Percentiles rank a stretch among this genome's conserved stretches.
Conservation (phyloP, 2,113 vertebrate genomes). For the Pelobates fuscus region DNA sequence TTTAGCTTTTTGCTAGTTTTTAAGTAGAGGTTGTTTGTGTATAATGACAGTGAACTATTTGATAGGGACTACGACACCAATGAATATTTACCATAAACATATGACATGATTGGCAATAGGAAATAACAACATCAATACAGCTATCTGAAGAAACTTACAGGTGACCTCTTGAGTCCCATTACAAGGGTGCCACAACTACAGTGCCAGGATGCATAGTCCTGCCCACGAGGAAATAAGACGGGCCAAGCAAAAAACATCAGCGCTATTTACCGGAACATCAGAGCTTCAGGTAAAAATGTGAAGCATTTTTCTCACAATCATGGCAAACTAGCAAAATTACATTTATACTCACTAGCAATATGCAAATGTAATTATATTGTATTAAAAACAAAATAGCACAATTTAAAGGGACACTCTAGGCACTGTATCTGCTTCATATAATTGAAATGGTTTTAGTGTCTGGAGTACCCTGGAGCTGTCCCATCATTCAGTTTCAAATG, state of each 20-base stretch:
- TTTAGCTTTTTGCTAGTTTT: background rate
- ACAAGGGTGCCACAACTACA: slow-evolving; percentile 82
- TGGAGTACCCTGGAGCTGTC: no score
- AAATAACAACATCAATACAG: slow-evolving; percentile 59
- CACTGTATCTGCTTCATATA: no score
- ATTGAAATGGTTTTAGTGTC: no score
- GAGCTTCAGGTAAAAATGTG: background rate
- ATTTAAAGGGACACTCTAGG: no score
- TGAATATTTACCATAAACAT: slow-evolving; percentile 55
- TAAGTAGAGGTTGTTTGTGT: slow-evolving; percentile 47
- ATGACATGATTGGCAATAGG: slow-evolving; percentile 51
- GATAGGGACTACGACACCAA: slow-evolving; percentile 56
- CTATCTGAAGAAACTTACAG: slow-evolving; percentile 74
- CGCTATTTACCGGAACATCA: slow-evolving; percentile 60
- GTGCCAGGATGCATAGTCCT: slow-evolving; percentile 80
- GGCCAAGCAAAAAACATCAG: slow-evolving; percentile 69
- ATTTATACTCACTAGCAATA: no score
- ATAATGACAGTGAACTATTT: slow-evolving; percentile 59
- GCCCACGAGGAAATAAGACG: slow-evolving; percentile 67
- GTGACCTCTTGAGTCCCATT: slow-evolving; percentile 78
- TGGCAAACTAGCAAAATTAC: no score
- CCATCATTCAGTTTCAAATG: no score
- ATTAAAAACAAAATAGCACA: no score
- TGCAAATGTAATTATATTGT: no score
- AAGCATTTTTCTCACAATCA: no score